Conservation (phyloP, 1,140 invertebrate genomes). For the Psilanteris sp. region DNA sequence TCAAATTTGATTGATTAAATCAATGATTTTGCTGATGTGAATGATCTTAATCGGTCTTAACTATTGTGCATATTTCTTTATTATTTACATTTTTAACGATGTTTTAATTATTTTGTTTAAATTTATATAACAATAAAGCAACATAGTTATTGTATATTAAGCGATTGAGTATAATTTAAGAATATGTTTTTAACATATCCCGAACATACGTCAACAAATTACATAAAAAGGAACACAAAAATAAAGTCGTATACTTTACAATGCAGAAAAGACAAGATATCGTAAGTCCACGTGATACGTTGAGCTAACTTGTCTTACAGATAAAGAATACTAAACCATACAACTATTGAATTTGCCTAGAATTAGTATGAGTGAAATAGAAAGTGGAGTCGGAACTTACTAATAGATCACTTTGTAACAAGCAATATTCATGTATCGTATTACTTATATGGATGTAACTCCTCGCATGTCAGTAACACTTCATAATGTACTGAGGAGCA, state of each 20-base stretch:
- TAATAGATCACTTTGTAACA: slow-evolving; percentile 33
- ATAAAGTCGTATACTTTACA: slow-evolving; percentile 25
- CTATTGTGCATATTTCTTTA: too few relatives aligned
- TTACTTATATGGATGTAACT: slow-evolving; percentile 47
- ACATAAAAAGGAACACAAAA: slow-evolving; percentile 12
- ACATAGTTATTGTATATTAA: too few relatives aligned
- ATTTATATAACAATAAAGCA: too few relatives aligned
- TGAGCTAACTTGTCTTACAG: slow-evolving; percentile 1
- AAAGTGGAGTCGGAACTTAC: slow-evolving; percentile 8
- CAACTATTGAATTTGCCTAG: slow-evolving; percentile 4
- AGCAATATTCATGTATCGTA: slow-evolving; percentile 25
- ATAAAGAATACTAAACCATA: slow-evolving; percentile 6
- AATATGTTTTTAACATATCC: slow-evolving; percentile 4
- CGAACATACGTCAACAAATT: slow-evolving; percentile 29
- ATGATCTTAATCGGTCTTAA: too few relatives aligned
- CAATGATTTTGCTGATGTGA: too few relatives aligned
- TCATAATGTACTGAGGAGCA: slow-evolving; percentile 31
- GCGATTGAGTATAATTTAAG: too few relatives aligned
- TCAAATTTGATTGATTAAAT: too few relatives aligned
- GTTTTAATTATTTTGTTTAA: too few relatives aligned
- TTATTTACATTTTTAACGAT: too few relatives aligned
- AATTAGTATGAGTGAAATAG: slow-evolving; percentile 15
- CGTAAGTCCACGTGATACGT: slow-evolving; percentile 5
- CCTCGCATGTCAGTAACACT: slow-evolving; percentile 42
- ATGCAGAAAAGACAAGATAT: slow-evolving; percentile 25